Base-by-base conservation (phyloP, 2,797 vertebrate species). In the Erpetoichthys calabaricus region DNA sequence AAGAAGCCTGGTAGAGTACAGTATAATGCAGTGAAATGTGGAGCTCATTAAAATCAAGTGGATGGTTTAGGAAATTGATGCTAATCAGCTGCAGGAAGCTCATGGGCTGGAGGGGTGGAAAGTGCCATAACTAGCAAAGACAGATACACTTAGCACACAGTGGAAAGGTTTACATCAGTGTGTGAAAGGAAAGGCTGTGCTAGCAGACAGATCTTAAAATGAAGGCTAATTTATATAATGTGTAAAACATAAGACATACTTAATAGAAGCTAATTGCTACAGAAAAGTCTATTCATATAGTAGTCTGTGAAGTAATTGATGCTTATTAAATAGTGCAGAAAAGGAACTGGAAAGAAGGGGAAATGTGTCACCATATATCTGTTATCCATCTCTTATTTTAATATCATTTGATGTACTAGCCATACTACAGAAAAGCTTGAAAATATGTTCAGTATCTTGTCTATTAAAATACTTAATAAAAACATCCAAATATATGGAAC, bases 81-180 rank as follows among this genome's bases (percentile, higher is more conserved):
- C 60, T 79, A 79, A 79, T 80, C 71, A 68, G 61, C 77, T 65
- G 58, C 76, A 77, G 76, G 73, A 55, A 65, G 59, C 60, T 8
- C 63, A 47, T 57, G 60, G 3, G 58, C 67, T 65, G n/a, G 56
- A 62, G 72, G 69, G 58, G 45, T 56, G 60, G 55, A 61, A 62
- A 59, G 60, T 49, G 60, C 52, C 61, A 59, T 4, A 10, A 55
- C 61, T 61, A 49, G 51, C 56, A 56, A 51, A 57, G 57, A 63
- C 57, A 41, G 45, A 57, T 59, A 4, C 53, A 59, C 53, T 45
- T 43, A n/a, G n/a, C 44, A 4, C 8, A 10, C 42, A 4, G n/a
- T 42, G 5, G 7, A 56, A 6, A 42, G 5, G n/a, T 42, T 51
- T 45, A 45, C 47, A 42, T 58, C 45, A 47, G 5, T 47, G 2